Evolutionary conservation across 2,113 vertebrate species (phyloP).

Genomic region (Channa argus): DNA sequence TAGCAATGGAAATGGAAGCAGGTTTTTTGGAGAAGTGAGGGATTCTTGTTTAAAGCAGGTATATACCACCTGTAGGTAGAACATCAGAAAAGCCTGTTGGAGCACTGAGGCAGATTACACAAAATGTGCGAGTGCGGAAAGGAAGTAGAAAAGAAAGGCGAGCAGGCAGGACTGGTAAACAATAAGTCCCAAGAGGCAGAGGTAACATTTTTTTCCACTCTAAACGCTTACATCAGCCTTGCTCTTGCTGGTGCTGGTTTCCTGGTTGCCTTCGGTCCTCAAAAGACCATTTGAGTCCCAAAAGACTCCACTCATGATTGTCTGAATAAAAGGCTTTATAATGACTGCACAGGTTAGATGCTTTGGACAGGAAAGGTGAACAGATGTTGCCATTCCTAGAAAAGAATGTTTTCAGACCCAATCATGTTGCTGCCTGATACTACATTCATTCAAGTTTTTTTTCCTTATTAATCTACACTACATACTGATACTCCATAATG

Average conservation of each 20-base stretch:
- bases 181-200: slow-evolving; percentile 71
- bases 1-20: neutral
- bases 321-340: slow-evolving; percentile 42
- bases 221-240: slow-evolving; percentile 63
- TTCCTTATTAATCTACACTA: neutral
- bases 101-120: slow-evolving; percentile 17
- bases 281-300: slow-evolving; percentile 41
- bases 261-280: slow-evolving; percentile 57
- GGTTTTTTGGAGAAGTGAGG: neutral
- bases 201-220: slow-evolving; percentile 60
- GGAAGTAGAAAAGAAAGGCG: slow-evolving; percentile 33
- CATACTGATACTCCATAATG: too few species aligned
- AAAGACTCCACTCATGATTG: slow-evolving; percentile 53
- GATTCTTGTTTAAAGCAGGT: slow-evolving; percentile 1
- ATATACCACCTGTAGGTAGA: slow-evolving; percentile 15
- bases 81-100: neutral
- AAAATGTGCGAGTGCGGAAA: slow-evolving; percentile 12
- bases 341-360: slow-evolving; percentile 34
- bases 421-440: too few species aligned
- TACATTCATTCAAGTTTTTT: too few species aligned
- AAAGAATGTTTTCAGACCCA: too few species aligned
- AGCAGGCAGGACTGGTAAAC: slow-evolving; percentile 62
- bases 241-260: slow-evolving; percentile 55
- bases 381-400: neutral
- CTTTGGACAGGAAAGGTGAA: slow-evolving; percentile 4